These are phyloP conservation scores for Cheilosia urbana DNA, from an alignment of 2,888 invertebrate genomes.

Conservation along the genomic window DNA sequence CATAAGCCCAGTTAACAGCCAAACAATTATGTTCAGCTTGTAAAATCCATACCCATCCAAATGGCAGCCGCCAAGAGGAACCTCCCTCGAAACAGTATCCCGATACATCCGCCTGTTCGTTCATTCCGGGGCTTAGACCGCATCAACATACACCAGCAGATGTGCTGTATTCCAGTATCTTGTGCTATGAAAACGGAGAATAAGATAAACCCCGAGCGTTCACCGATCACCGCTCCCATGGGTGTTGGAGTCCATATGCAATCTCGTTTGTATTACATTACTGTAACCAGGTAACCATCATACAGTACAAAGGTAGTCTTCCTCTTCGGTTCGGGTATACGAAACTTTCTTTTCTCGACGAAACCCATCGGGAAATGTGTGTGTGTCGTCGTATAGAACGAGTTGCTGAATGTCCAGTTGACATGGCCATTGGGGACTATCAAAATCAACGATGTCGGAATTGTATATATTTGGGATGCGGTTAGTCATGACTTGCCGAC, in stretches of 20 bases:
- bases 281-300: constrained; percentile 63
- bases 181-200: constrained; percentile 47
- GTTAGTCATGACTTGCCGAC: constrained; percentile 45
- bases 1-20: constrained; percentile 45
- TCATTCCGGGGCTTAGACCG: neutral
- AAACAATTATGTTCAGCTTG: constrained; percentile 35
- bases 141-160: neutral
- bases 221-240: constrained; percentile 40
- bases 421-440: constrained; percentile 69
- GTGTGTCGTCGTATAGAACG: neutral
- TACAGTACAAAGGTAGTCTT: neutral
- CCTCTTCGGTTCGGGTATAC: neutral
- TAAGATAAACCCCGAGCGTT: constrained; percentile 47
- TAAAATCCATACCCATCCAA: constrained; percentile 19
- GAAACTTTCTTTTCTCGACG: constrained; percentile 1
- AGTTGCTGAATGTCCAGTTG: constrained; percentile 68
- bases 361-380: constrained; percentile 23
- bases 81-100: neutral
- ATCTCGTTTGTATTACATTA: constrained; percentile 70
- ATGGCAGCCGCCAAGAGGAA: neutral
- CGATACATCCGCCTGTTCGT: neutral
- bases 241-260: constrained; percentile 57
- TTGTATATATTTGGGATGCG: constrained; percentile 55
- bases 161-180: constrained; percentile 24
- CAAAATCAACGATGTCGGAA: constrained; percentile 66